Base-by-base conservation (phyloP, 2,888 invertebrate species). In the Drosophila histrio region DNA sequence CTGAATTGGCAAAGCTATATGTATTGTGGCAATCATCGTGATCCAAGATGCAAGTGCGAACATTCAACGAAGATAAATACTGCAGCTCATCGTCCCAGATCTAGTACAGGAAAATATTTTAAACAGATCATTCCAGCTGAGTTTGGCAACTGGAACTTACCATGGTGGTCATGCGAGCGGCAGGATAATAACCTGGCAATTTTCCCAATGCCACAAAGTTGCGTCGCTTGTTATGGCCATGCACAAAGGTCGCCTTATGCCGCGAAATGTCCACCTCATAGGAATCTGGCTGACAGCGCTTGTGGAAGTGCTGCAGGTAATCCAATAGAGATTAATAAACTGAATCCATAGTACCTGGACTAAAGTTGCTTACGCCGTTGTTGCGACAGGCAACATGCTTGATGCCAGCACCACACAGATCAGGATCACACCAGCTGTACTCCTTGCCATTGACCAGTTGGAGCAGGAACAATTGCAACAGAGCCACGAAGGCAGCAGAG, bases 71-170 rank as follows among this genome's bases (percentile, higher is more conserved):
- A 7, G 91, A 91, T 56, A 91, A 70, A 66, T 90, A 90, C 36
- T 92, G 90, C 1, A 91, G 72, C 70, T 92, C 92, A 75, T 91
- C 78, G 66, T 91, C 92, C 91, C 91, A 91, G n/a, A 88, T 77
- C 90, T 90, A n/a, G 13, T 13, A 15, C 5, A 24, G 2, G 1
- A 6, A 17, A 1, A 21, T 38, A 21, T 34, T 1, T 44, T 38
- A 47, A 4, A n/a, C 4, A 9, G 17, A 21, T 39, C 11, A 1
- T 19, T 11, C 4, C n/a, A 24, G n/a, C n/a, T 0, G 0, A 21
- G 1, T 8, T 22, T 13, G 21, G 11, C 0, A 15, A 15, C 7
- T 11, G 8, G 3, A 34, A 2, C 89, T 72, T 44, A 92, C 91
- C 90, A 91, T 90, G 17, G 92, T 91, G 24, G 91, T 90, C 91